Evolutionary conservation across 2,888 invertebrate species (phyloP), one percentile per base, ranked within the genome.

Genomic region (Acleris holmiana): DNA sequence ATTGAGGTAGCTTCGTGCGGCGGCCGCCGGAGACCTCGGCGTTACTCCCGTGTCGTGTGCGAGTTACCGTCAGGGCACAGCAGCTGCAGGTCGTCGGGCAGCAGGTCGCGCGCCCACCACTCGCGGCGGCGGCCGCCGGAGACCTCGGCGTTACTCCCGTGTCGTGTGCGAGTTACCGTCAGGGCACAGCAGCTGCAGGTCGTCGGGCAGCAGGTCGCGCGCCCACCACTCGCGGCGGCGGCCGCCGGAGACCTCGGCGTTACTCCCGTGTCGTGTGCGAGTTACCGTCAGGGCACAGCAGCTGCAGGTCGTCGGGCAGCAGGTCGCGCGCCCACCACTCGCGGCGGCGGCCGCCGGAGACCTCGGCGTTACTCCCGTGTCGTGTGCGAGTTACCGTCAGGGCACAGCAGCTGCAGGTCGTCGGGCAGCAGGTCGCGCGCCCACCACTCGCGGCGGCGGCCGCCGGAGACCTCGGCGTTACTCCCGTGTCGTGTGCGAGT

Each of bases 381-480:
- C n/a, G n/a, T n/a, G n/a, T n/a, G n/a, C n/a, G n/a, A 94, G 85
- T 21, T 21, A 21, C 21, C 21, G 21, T 99, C 98, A 2, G 98
- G 96, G 83, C 99, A 99, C 18, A 99, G 92, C 44, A 99, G 91
- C 86, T 99, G 98, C 85, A 98, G 97, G 86, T 99, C 99, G 79
- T 98, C 97, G 18, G 96, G 96, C 62, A 98, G 94, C 63, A 98
- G 95, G 85, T 99, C 98, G 35, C 99, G 91, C 0, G 99, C 97
- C 99, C 99, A 99, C 89, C 96, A 97, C 83, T 98, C 98, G 68
- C 95, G 94, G 56, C 98, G 15, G n/a, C 44, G 15, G 44, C n/a
- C n/a, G 10, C 44, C 46, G 7, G 17, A n/a, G 40, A 13, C 13
- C 40, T 13, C 13, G 3, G 7, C 40, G 10, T n/a, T n/a, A n/a